Evolutionary conservation across 2,888 invertebrate genomes (phyloP), one percentile per base, ranked within the genome.

Genomic region (Stictocephala bisonia): DNA sequence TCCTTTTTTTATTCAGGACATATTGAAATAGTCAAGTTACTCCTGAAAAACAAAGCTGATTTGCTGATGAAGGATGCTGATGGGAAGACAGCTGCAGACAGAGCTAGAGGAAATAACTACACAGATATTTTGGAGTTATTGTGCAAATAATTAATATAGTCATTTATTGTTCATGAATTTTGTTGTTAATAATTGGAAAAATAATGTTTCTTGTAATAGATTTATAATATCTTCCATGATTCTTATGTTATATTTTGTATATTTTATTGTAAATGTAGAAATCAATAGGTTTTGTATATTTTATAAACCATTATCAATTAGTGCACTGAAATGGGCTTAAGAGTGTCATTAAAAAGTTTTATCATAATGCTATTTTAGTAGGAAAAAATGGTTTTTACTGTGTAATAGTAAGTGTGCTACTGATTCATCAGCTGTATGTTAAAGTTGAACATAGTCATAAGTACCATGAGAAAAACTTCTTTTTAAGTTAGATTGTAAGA

Each of bases 1-100:
- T 76, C 75, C 11, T 18, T 6, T 6, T 74, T 72, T 53, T 76
- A 84, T 85, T 77, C 82, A 89, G 92, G 91, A 67, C 89, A 92
- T 83, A 76, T 84, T 48, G 85, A 88, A 56, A 87, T 94, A 76
- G 90, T 94, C 0, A 85, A 89, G 78, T 85, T 92, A 58, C 85
- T 96, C 64, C 83, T 93, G 26, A 82, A 86, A 20, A 85, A 85
- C 71, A 88, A 90, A 76, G 94, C 93, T 6, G 85, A 90, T 82
- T 82, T 88, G 3, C 83, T 86, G 76, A 80, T 90, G 24, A 86
- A 88, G 83, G 96, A 96, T 83, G 86, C 87, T 64, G 95, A 96
- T 85, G 94, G 94, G 0, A 91, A 91, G 83, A 94, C 91, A 31
- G 89, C 90, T 24, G 86, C 96, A 22, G 95, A 96, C 83, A 90